Evolutionary conservation across 2,797 vertebrate genomes (phyloP), one percentile per base, ranked within the genome.

Genomic region (Anisognathus igniventris): DNA sequence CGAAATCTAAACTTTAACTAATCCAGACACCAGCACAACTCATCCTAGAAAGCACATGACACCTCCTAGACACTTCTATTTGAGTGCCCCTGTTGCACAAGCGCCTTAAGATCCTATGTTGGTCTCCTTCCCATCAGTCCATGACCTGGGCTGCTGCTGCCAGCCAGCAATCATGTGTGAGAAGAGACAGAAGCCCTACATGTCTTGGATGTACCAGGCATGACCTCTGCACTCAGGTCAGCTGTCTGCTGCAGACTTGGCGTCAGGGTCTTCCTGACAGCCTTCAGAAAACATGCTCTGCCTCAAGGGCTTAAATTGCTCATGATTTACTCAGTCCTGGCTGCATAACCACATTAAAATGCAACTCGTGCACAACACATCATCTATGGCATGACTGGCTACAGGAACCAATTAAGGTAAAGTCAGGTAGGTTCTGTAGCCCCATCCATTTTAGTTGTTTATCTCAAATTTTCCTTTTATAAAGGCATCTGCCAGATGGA

Each of bases 401-500:
- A 76, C 67, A 81, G 82, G 92, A 96, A 96, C 89, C 45, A 82
- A 92, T 90, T 94, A 91, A 82, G 67, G 82, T 64, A 27, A 79
- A 93, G 70, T 62, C 70, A 92, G 83, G 73, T 76, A 88, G 53
- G 47, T 90, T 72, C 54, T 73, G 60, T 39, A 95, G 56, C 51
- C 53, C 31, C 44, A 78, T 91, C 44, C 37, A 68, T 81, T 93
- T 91, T 9, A 88, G 87, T 53, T 93, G 81, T 92, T 94, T 89
- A 90, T 92, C 85, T 92, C 87, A 70, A 91, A 40, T 53, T 94
- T 92, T 88, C 82, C 62, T 87, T 90, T 79, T 53, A 37, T 20
- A 85, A 84, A 88, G 51, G n/a, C 16, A 88, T 42, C 33, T 53
- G 48, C 71, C 74, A 79, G 42, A 64, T 10, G 31, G 71, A 72